Conservation (phyloP, 1,140 invertebrate genomes). For the Oscheius sp. region DNA sequence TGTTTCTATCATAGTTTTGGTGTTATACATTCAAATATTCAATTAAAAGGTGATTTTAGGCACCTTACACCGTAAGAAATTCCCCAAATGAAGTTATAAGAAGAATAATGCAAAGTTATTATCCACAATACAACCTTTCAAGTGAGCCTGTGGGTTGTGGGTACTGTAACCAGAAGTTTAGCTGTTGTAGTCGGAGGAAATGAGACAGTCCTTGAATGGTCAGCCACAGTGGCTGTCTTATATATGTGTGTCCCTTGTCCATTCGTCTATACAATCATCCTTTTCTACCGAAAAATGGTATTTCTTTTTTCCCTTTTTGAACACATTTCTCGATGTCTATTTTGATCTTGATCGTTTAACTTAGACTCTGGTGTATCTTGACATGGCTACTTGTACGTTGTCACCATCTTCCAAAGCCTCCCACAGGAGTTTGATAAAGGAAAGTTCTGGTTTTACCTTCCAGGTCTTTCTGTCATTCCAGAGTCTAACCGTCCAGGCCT, state of each 20-base stretch:
- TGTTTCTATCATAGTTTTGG: background rate
- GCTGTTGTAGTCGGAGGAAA: slow-evolving; percentile 3
- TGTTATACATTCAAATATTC: too few relatives aligned
- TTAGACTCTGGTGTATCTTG: too few relatives aligned
- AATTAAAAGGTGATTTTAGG: too few relatives aligned
- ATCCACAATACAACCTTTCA: background rate
- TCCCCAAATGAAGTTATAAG: background rate
- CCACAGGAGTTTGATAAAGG: too few relatives aligned
- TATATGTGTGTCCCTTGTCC: slow-evolving; percentile 15
- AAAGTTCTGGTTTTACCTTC: too few relatives aligned
- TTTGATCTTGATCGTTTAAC: too few relatives aligned
- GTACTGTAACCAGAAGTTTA: background rate
- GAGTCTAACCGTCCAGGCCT: too few relatives aligned
- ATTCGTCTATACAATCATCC: slow-evolving; percentile 12
- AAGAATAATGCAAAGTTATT: background rate
- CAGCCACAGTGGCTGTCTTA: background rate
- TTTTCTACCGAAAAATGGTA: slow-evolving; percentile 5
- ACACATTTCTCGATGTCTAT: too few relatives aligned
- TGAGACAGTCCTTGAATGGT: background rate
- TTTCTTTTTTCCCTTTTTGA: too few relatives aligned
- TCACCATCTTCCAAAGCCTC: too few relatives aligned
- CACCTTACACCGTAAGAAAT: background rate
- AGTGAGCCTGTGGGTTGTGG: background rate
- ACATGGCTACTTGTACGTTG: too few relatives aligned
- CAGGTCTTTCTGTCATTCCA: too few relatives aligned